Conservation (phyloP, 2,797 vertebrate genomes). For the Natrix natrix region DNA sequence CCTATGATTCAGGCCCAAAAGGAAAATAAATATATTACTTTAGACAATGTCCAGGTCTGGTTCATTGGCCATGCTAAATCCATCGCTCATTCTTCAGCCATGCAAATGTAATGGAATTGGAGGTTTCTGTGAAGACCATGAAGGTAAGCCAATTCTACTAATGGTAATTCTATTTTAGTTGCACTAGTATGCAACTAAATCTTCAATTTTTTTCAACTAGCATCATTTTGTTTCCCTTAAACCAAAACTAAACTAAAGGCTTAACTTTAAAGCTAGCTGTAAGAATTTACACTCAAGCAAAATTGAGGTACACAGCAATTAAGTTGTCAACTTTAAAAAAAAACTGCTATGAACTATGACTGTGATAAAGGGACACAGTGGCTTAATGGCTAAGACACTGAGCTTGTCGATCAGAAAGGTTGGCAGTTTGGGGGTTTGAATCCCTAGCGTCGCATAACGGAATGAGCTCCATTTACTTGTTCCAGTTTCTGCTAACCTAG, state of each 20-base stretch:
- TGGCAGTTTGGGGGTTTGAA: no score
- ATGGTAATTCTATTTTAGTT: conserved; percentile 5
- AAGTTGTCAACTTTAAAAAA: neutral
- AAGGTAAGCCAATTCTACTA: conserved; percentile 13
- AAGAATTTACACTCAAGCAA: neutral
- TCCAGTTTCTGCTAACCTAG: no score
- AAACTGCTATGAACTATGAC: neutral
- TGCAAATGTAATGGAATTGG: neutral
- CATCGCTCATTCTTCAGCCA: neutral
- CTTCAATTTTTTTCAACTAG: neutral
- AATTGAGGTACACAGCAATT: neutral
- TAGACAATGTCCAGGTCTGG: no score
- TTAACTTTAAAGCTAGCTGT: neutral
- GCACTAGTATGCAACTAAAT: neutral
- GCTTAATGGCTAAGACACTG: no score
- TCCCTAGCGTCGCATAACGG: no score
- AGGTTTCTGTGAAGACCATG: neutral
- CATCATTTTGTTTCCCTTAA: neutral
- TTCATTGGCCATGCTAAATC: neutral
- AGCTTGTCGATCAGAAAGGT: no score
- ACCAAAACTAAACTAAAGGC: neutral
- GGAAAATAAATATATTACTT: neutral
- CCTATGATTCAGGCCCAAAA: neutral
- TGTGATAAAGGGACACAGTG: neutral
- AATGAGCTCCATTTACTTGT: no score